These are phyloP conservation scores for Smithornis capensis DNA, from an alignment of 2,113 vertebrate species.

Conservation along the genomic window DNA sequence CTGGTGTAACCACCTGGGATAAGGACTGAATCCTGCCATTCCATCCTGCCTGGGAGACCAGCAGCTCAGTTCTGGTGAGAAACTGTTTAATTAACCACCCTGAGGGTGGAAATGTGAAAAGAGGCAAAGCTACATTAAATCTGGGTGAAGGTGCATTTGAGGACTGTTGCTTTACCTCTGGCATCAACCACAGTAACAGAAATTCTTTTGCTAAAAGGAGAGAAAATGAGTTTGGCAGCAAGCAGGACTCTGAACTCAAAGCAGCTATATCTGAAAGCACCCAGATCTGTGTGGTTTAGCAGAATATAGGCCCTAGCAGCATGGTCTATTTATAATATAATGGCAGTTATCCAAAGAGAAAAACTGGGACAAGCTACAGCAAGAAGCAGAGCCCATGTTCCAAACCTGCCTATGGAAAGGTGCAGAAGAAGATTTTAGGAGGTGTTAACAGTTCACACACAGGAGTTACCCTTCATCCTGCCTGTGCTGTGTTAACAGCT, in stretches of 20 bases:
- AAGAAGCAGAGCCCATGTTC: background rate
- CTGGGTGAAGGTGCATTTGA: slow-evolving; percentile 23
- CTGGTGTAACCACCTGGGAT: background rate
- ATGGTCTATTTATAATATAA: background rate
- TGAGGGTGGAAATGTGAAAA: background rate
- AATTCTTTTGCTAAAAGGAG: background rate
- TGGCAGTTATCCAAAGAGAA: background rate
- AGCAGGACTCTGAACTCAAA: slow-evolving; percentile 13
- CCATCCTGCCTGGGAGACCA: background rate
- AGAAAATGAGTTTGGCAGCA: background rate
- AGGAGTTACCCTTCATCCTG: background rate
- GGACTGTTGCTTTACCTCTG: background rate
- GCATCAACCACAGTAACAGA: background rate
- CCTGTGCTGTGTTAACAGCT: background rate
- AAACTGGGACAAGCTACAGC: slow-evolving; percentile 21
- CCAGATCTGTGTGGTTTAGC: background rate
- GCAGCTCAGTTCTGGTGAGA: background rate
- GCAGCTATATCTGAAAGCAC: background rate
- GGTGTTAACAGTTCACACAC: background rate
- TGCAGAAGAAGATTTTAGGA: background rate
- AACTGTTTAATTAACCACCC: background rate
- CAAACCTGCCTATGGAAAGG: background rate
- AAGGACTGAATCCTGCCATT: background rate
- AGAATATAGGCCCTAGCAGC: background rate
- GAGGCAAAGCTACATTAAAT: background rate